Evolutionary conservation across 1,140 invertebrate genomes (phyloP).

Genomic region (Drosophila teissieri): DNA sequence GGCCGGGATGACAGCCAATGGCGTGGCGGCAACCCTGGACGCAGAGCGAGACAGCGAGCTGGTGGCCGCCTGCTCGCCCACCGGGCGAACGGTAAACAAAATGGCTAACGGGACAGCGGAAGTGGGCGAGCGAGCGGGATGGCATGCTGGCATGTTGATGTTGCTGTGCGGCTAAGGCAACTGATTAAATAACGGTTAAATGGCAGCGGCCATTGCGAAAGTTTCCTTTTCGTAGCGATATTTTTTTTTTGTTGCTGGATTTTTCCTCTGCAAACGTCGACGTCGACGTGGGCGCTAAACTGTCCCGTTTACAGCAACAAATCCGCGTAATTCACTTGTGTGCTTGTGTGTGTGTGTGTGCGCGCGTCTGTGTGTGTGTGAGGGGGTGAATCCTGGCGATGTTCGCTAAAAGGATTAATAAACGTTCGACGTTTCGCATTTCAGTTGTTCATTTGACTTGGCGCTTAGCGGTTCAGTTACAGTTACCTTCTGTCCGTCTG

Average conservation of each 20-base stretch:
- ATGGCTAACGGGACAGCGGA: conserved; percentile 60
- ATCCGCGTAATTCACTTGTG: conserved; percentile 74
- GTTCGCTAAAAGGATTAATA: conserved; percentile 82
- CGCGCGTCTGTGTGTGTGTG: conserved; percentile 9
- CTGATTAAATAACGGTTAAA: conserved; percentile 75
- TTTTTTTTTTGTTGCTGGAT: conserved; percentile 5
- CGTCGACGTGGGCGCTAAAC: conserved; percentile 68
- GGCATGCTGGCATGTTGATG: conserved; percentile 4
- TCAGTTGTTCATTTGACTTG: conserved; percentile 84
- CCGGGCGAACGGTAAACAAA: conserved; percentile 45
- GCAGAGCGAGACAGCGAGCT: conserved; percentile 2
- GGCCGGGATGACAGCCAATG: conserved; percentile 44
- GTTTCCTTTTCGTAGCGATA: conserved; percentile 28
- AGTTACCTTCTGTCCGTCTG: neutral
- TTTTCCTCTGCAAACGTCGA: conserved; percentile 38
- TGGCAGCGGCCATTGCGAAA: conserved; percentile 60
- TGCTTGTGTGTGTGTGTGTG: neutral
- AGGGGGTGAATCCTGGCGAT: conserved; percentile 43
- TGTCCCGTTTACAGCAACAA: conserved; percentile 81
- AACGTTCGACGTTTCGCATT: conserved; percentile 68
- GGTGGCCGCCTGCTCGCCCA: neutral
- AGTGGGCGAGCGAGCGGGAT: conserved; percentile 48
- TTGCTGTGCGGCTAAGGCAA: conserved; percentile 2
- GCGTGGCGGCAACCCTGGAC: conserved; percentile 15
- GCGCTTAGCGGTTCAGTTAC: conserved; percentile 78